phyloP scores from a whole-genome alignment of 2,888 invertebrate species.

The Iselma pallidipennis region DNA sequence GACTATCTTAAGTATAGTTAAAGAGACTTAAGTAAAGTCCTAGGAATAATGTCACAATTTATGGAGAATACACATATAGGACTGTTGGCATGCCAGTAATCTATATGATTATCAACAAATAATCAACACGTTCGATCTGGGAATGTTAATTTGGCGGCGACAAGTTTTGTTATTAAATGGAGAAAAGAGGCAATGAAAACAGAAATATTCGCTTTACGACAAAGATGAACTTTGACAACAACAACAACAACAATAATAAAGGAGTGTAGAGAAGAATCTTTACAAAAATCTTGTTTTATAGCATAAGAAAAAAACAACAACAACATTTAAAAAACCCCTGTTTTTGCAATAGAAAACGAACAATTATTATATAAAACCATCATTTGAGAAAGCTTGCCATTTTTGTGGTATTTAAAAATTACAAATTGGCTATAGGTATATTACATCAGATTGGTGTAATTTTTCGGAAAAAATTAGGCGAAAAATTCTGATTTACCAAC shows the following conservation, averaged over 20 bases:
- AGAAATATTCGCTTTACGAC: not conserved
- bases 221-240: not conserved
- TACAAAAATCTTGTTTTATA: not conserved
- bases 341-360: not conserved
- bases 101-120: not conserved
- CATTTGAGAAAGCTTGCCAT: not conserved
- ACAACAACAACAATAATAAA: no score
- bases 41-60: no score
- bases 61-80: no score
- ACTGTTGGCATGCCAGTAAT: no score
- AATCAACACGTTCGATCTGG: not conserved
- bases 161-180: not conserved
- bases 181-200: not conserved
- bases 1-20: not conserved
- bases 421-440: not conserved
- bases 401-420: not conserved
- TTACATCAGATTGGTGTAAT: not conserved
- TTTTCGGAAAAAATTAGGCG: not conserved
- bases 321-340: no score
- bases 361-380: not conserved
- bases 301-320: no score
- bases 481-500: not conserved
- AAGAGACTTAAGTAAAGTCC: no score
- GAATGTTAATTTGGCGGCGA: not conserved
- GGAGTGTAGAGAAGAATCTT: not conserved